These are phyloP conservation scores for Acanthopleura granulata DNA, from an alignment of 2,888 invertebrate species.

Conservation along the genomic window DNA sequence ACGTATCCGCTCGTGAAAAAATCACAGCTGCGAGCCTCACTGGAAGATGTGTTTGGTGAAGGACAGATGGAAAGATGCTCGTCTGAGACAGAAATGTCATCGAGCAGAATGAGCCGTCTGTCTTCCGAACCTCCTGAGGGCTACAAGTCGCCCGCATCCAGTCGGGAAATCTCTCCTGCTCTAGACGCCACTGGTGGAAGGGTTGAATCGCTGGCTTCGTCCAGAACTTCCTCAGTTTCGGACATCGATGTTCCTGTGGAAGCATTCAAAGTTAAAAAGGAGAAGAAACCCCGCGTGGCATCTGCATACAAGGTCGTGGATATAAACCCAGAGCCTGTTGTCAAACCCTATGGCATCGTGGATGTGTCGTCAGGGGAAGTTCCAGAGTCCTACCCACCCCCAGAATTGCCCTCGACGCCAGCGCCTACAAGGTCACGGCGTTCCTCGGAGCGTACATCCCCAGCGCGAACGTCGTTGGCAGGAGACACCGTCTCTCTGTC, in stretches of 20 bases:
- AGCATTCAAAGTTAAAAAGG: constrained; percentile 14
- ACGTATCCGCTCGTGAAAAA: constrained; percentile 45
- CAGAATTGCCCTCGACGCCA: constrained; percentile 21
- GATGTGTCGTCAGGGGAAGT: constrained; percentile 20
- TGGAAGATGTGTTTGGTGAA: neutral
- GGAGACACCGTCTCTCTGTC: neutral
- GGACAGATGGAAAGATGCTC: neutral
- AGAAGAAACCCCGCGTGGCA: constrained; percentile 22
- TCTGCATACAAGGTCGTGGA: constrained; percentile 27
- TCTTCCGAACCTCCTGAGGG: neutral
- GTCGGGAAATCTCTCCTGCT: constrained; percentile 14
- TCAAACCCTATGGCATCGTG: constrained; percentile 24
- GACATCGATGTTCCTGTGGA: constrained; percentile 23
- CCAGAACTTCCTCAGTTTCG: constrained; percentile 26
- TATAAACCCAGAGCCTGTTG: constrained; percentile 25
- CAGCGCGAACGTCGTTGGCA: neutral
- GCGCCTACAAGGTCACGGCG: constrained; percentile 17
- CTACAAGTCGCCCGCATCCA: constrained; percentile 1
- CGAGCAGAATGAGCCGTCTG: neutral
- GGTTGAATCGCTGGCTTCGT: constrained; percentile 19
- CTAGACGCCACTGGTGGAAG: neutral
- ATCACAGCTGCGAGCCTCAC: neutral
- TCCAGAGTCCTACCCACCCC: constrained; percentile 17
- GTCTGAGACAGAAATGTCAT: neutral
- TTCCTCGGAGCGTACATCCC: neutral